Evolutionary conservation across 2,888 invertebrate species (phyloP), one percentile per base, ranked within the genome.

Genomic region (Papilio gigon): DNA sequence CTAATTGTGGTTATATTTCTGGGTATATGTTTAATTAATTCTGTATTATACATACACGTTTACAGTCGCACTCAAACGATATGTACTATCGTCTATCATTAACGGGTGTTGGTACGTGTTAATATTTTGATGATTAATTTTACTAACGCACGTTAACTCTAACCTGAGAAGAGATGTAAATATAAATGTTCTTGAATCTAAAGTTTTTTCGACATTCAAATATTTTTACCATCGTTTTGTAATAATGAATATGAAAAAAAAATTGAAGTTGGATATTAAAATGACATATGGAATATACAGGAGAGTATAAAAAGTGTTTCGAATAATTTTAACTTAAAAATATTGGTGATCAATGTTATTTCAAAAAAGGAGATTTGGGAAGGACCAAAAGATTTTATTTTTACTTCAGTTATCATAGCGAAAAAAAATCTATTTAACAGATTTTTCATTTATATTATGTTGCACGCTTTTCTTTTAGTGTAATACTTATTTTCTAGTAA

Each of bases 1-100:
- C 73, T 74, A 75, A 73, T 72, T 63, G 30, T 64, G 63, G 47
- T 65, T 8, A 65, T 59, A 30, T 69, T 47, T 72, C 50, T 71
- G 70, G 72, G 68, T 68, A 62, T 70, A 74, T 44, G 22, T 59
- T n/a, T 14, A n/a, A n/a, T 14, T 20, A 33, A 9, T 20, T 11
- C 20, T n/a, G 9, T 6, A 1, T 50, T 17, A 20, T 17, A 20
- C 20, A 50, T 14, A 12, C n/a, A n/a, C n/a, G n/a, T n/a, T 47
- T 11, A 47, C 8, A 25, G 14, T 25, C 4, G 50, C 25, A 14
- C 6, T 25, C 6, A 27, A 53, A 27, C n/a, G n/a, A 27, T n/a
- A n/a, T 53, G 14, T 53, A n/a, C n/a, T 2, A 27, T 27, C 53
- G 53, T 53, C n/a, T 53, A 11, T n/a, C 2, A 25, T 27, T 53